These are phyloP conservation scores for Canis aureus DNA, from an alignment of 2,113 vertebrate genomes.

Conservation along the genomic window DNA sequence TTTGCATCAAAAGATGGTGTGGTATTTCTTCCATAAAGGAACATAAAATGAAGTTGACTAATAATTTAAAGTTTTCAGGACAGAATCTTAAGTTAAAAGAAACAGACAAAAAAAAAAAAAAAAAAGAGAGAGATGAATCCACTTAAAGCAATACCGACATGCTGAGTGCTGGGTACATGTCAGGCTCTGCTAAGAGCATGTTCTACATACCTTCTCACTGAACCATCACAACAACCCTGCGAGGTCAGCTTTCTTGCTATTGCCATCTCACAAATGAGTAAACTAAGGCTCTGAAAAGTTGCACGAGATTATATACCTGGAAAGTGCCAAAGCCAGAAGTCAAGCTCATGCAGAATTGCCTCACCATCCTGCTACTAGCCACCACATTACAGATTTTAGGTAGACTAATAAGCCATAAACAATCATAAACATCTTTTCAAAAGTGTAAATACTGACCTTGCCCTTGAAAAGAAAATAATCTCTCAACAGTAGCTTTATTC, in stretches of 20 bases:
- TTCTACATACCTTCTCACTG: not conserved
- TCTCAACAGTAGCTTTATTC: not conserved
- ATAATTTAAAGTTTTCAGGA: not conserved
- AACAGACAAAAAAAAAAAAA: not conserved
- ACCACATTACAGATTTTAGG: not conserved
- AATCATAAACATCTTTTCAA: not conserved
- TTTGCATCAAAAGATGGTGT: not conserved
- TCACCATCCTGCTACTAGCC: not conserved
- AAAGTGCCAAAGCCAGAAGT: not conserved
- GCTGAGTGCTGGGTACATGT: not conserved
- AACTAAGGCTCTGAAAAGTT: not conserved
- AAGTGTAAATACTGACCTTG: not conserved
- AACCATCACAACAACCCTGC: not conserved
- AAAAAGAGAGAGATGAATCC: not conserved
- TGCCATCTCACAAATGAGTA: not conserved
- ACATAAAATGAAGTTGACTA: not conserved
- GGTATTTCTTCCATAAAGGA: not conserved
- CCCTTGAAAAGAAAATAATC: not conserved
- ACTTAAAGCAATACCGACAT: not conserved
- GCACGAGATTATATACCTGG: not conserved
- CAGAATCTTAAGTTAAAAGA: not conserved
- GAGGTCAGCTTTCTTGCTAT: not conserved
- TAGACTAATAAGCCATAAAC: not conserved
- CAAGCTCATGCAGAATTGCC: not conserved
- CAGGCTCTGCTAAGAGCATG: not conserved